Evolutionary conservation across 2,888 invertebrate genomes (phyloP).

Genomic region (Tipula unca): DNA sequence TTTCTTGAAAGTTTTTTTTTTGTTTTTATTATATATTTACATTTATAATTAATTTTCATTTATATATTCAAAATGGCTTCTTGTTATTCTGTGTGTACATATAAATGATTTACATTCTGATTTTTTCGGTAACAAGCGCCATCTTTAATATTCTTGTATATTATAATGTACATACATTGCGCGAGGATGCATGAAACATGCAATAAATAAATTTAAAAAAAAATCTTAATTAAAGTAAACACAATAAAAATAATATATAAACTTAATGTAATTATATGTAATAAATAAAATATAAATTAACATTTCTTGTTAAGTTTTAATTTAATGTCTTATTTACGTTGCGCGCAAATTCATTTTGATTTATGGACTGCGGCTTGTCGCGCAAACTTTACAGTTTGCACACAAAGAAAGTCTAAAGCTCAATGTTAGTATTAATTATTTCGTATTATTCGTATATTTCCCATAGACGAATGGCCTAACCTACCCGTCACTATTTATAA

Average conservation of each 20-base stretch:
- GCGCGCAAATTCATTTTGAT: neutral
- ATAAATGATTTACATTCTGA: neutral
- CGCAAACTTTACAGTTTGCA: neutral
- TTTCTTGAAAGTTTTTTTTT: neutral
- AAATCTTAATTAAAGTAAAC: too few relatives aligned
- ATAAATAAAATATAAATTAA: neutral
- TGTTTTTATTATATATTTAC: neutral
- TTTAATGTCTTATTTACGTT: neutral
- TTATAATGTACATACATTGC: neutral
- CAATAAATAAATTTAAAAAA: too few relatives aligned
- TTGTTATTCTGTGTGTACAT: neutral
- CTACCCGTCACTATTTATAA: neutral
- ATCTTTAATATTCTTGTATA: neutral
- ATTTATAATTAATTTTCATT: constrained; percentile 14
- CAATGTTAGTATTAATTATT: neutral
- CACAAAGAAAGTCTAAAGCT: neutral
- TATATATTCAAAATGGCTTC: constrained; percentile 14
- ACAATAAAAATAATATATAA: too few relatives aligned
- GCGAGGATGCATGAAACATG: neutral
- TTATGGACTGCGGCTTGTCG: neutral
- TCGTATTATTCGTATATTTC: neutral
- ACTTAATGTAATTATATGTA: too few relatives aligned
- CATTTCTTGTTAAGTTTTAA: neutral
- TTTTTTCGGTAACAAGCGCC: neutral
- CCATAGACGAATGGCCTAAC: neutral